Base-by-base conservation (phyloP, 2,113 vertebrate genomes). In the Cyphotilapia sp. region DNA sequence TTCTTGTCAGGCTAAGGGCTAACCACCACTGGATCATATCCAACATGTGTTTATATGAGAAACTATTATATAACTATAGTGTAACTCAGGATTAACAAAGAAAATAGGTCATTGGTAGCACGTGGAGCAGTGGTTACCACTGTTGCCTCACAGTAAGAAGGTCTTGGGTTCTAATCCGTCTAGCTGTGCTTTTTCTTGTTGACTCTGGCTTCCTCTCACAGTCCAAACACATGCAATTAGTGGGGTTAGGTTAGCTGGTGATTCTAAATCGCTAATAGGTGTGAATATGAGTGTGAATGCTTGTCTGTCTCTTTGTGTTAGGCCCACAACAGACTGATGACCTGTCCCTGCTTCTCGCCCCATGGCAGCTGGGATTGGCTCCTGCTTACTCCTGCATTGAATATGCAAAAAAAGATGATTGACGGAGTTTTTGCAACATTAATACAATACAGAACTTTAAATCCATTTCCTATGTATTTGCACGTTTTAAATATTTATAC, bases 211-310 rank as follows among this genome's bases (percentile, higher is more conserved):
- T 66, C 33, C 61, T 66, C 19, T 12, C 61, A 66, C 33, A 38
- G 3, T 4, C 61, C 33, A 0, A 66, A 66, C 33, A 38, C 33
- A 22, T 66, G 33, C 61, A 66, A 12, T 66, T 66, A 66, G 33
- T 66, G 33, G 33, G 33, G 4, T 0, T 22, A 0, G 61, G 19
- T 66, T 38, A 66, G 61, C 61, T 66, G 2, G 4, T 1, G 61
- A 66, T 38, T 38, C 0, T 66, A 66, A 66, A 66, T 13, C 4
- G 7, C 61, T 22, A n/a, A 38, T 38, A 66, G 33, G 61, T 38
- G 33, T 22, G 33, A 66, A 66, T 38, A 13, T 66, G 61, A 38
- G 61, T 22, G 33, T 66, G 61, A 66, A 66, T 66, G 33, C 33
- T 22, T 38, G 61, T 1, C 33, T 38, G 61, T 69, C 61, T 38